phyloP scores from a whole-genome alignment of 1,140 invertebrate species.

The Drosophila sp. region DNA sequence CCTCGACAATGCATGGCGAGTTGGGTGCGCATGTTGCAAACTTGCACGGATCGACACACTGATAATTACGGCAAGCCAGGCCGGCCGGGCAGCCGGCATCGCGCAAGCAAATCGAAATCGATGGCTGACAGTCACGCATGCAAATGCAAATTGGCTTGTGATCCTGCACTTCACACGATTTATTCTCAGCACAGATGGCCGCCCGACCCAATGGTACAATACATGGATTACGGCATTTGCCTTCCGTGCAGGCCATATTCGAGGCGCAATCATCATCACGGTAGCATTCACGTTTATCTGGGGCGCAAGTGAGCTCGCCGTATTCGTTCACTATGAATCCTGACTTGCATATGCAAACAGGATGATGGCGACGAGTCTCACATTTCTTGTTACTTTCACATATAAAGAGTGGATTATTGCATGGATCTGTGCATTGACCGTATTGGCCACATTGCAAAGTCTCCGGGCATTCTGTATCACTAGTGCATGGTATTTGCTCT shows the following conservation, averaged over 20 bases:
- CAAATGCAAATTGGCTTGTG: constrained; percentile 94
- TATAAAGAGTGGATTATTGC: constrained; percentile 85
- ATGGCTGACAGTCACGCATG: constrained; percentile 92
- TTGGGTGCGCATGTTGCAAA: constrained; percentile 90
- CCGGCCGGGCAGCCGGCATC: constrained; percentile 93
- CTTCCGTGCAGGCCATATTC: constrained; percentile 91
- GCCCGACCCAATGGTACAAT: constrained; percentile 85
- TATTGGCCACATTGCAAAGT: constrained; percentile 89
- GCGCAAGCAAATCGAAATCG: constrained; percentile 93
- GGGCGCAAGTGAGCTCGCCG: constrained; percentile 92
- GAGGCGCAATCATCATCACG: constrained; percentile 92
- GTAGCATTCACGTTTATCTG: constrained; percentile 90
- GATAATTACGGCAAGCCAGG: constrained; percentile 93
- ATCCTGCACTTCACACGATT: constrained; percentile 92
- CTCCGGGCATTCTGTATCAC: constrained; percentile 89
- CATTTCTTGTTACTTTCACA: constrained; percentile 93
- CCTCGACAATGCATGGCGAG: constrained; percentile 94
- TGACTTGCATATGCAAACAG: constrained; percentile 94
- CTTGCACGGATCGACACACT: constrained; percentile 94
- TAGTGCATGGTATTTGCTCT: constrained; percentile 85
- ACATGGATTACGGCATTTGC: constrained; percentile 94
- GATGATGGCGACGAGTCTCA: constrained; percentile 92
- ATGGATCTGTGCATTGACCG: constrained; percentile 91
- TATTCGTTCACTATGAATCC: constrained; percentile 93
- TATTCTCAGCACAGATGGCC: constrained; percentile 89